Conservation (phyloP, 2,113 vertebrate genomes). For the Rattus rattus region DNA sequence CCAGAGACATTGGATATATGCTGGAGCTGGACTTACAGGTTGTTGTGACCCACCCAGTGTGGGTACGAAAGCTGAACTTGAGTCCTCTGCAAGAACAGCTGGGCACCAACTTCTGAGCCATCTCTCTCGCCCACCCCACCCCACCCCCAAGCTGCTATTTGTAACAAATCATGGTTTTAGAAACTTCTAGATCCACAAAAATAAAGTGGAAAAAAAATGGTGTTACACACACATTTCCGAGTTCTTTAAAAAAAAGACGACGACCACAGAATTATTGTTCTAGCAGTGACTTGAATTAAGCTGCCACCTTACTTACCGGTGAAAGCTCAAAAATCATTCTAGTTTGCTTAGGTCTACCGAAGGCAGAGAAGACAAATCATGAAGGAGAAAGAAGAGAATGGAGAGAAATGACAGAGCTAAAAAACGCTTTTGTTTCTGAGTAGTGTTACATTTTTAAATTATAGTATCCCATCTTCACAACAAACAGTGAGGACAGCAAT, state of each 20-base stretch:
- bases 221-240: background rate
- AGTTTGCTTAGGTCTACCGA: background rate
- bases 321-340: slow-evolving; percentile 8
- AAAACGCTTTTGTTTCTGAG: background rate
- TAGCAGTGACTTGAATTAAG: background rate
- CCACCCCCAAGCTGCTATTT: background rate
- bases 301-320: background rate
- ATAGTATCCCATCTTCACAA: background rate
- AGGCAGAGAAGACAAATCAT: background rate
- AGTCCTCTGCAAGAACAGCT: background rate
- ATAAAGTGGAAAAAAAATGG: background rate
- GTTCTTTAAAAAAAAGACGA: background rate
- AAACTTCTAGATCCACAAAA: background rate
- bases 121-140: background rate
- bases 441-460: background rate
- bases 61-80: background rate
- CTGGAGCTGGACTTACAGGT: background rate
- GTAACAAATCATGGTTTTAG: slow-evolving; percentile 7
- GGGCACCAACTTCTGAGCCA: background rate
- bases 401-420: background rate
- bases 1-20: too few relatives aligned
- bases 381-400: background rate
- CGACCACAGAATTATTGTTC: background rate
- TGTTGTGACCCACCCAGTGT: background rate
- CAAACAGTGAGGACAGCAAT: background rate